Conservation (phyloP, 2,888 invertebrate species). For the Dromius quadrimaculatus region DNA sequence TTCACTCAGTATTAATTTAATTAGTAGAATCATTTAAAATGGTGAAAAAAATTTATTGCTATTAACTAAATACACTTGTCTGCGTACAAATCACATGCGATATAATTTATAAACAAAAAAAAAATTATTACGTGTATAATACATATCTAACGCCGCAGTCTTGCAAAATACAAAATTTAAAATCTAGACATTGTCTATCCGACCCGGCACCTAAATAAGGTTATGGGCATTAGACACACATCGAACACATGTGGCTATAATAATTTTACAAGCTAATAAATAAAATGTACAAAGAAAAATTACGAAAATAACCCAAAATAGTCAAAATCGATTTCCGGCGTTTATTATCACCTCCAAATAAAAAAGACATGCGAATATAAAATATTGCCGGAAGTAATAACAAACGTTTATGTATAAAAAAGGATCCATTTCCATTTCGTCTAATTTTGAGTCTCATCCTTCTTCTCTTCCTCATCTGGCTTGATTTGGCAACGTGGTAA, state of each 20-base stretch:
- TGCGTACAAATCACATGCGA: constrained; percentile 13
- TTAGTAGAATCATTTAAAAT: no score
- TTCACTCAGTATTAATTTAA: no score
- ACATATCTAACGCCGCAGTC: constrained; percentile 27
- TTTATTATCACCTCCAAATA: constrained; percentile 6
- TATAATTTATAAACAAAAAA: constrained; percentile 10
- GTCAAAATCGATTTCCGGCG: background rate
- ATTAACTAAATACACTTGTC: background rate
- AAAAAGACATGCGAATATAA: background rate
- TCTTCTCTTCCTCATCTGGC: constrained; percentile 8
- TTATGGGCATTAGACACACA: background rate
- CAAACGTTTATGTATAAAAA: constrained; percentile 1
- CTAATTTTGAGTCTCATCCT: constrained; percentile 12
- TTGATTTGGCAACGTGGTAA: constrained; percentile 24
- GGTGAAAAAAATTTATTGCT: constrained; percentile 1
- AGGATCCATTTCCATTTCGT: constrained; percentile 26
- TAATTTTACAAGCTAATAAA: constrained; percentile 15
- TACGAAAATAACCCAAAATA: no score
- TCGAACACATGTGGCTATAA: constrained; percentile 23
- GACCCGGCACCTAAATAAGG: background rate
- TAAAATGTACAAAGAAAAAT: constrained; percentile 4
- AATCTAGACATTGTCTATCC: constrained; percentile 22
- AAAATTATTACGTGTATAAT: constrained; percentile 28
- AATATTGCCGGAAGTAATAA: constrained; percentile 8
- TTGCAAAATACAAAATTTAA: constrained; percentile 11